Evolutionary conservation across 2,113 vertebrate species (phyloP).

Genomic region (Tympanuchus pallidicinctus): DNA sequence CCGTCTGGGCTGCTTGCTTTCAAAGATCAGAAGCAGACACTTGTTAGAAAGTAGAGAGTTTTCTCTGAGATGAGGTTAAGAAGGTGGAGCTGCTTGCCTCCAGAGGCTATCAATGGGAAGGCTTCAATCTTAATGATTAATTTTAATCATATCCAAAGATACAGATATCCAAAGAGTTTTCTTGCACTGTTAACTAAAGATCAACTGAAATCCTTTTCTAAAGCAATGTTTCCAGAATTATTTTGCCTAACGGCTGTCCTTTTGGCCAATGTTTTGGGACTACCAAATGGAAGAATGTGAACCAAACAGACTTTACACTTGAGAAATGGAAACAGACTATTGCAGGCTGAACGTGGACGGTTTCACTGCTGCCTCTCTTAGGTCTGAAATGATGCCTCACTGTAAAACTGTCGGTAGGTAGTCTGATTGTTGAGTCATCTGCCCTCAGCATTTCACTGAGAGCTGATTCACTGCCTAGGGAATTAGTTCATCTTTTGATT

Average conservation of each 20-base stretch:
- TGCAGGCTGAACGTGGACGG: not conserved
- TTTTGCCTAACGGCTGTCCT: not conserved
- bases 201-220: not conserved
- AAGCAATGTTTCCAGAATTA: not conserved
- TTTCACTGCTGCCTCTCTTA: not conserved
- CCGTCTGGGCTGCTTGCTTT: not conserved
- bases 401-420: not conserved
- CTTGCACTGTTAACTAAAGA: not conserved
- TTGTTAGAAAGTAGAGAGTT: not conserved
- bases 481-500: not conserved
- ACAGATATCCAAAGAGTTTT: not conserved
- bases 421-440: not conserved
- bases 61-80: not conserved
- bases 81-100: not conserved
- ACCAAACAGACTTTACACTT: not conserved
- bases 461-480: not conserved
- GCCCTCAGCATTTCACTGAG: not conserved
- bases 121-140: not conserved
- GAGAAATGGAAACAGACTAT: not conserved
- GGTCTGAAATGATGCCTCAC: not conserved
- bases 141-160: not conserved
- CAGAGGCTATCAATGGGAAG: not conserved
- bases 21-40: not conserved
- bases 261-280: not conserved
- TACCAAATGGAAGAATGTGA: not conserved